Base-by-base conservation (phyloP, 2,113 vertebrate species). In the Felis chaus region DNA sequence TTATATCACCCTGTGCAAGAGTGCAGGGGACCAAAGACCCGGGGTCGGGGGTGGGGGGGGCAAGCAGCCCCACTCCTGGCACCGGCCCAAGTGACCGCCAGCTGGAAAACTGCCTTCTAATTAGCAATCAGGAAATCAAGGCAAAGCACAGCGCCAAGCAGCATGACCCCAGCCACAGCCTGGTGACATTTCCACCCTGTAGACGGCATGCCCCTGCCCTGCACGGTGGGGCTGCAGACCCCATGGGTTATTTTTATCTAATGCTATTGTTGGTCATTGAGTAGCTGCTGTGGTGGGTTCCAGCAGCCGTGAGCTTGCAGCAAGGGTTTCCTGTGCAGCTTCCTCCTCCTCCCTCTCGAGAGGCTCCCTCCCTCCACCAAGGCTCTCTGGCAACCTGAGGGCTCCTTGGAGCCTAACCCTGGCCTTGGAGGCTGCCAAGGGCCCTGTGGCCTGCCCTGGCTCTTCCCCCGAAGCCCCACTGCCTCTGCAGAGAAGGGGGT, bases 221-320 rank as follows among this genome's bases (percentile, higher is more conserved):
- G 45, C 81, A 79, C 2, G 0, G 7, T 76, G 78, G 45, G 15
- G 57, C 81, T 57, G 50, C 39, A 80, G 95, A 87, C 65, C 78
- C 36, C 82, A 86, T 45, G 21, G 94, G 97, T 97, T 98, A 98
- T 98, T 98, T 98, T 98, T 98, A 98, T 98, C 98, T 98, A 97
- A 98, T 97, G 97, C 93, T 92, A 94, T 89, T 98, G 98, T 96
- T 98, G 73, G 97, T 96, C 48, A 91, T 91, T 96, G 50, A 92
- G 97, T 98, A 97, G 96, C 95, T 93, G 97, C 91, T 96, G 93
- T 16, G 39, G 89, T 79, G 87, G 66, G 94, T 55, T 65, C 74
- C 48, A 53, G 91, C 95, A 93, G 96, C 39, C 74, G 68, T 2
- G 36, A 97, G 73, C 19, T 84, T 78, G 96, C 95, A 95, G 50